Conservation (phyloP, 2,113 vertebrate species). For the Elephas maximus region DNA sequence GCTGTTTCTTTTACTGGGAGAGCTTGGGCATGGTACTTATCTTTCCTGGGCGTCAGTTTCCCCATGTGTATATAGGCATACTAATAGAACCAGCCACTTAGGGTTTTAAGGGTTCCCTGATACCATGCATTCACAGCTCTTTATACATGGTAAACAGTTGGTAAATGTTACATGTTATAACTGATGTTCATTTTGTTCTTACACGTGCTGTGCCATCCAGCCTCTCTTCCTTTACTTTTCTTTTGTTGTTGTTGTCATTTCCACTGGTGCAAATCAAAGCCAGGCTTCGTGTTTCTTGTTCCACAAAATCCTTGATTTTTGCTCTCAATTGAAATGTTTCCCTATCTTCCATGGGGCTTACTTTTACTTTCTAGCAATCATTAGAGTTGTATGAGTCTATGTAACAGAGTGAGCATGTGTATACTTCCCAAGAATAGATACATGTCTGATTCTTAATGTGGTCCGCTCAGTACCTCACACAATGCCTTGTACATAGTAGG, state of each 20-base stretch:
- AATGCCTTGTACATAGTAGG: background rate
- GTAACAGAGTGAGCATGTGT: background rate
- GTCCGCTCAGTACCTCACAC: background rate
- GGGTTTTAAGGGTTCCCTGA: background rate
- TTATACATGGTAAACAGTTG: background rate
- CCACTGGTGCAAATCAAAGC: background rate
- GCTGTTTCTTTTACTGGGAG: background rate
- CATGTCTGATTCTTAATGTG: background rate
- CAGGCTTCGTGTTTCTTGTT: background rate
- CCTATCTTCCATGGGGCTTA: background rate
- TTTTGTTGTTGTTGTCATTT: background rate
- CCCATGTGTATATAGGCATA: background rate
- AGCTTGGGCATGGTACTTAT: background rate
- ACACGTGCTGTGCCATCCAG: background rate
- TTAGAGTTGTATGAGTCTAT: background rate
- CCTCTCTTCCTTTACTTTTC: background rate
- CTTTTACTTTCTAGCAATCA: background rate
- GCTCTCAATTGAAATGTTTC: background rate
- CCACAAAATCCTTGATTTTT: conserved; percentile 47
- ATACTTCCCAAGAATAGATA: background rate
- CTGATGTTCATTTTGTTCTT: background rate
- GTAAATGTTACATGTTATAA: background rate
- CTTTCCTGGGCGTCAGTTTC: background rate
- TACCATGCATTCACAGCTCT: background rate
- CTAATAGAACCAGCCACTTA: background rate